These are phyloP conservation scores for Cistogaster globosa DNA, from an alignment of 2,888 invertebrate species.

Conservation along the genomic window DNA sequence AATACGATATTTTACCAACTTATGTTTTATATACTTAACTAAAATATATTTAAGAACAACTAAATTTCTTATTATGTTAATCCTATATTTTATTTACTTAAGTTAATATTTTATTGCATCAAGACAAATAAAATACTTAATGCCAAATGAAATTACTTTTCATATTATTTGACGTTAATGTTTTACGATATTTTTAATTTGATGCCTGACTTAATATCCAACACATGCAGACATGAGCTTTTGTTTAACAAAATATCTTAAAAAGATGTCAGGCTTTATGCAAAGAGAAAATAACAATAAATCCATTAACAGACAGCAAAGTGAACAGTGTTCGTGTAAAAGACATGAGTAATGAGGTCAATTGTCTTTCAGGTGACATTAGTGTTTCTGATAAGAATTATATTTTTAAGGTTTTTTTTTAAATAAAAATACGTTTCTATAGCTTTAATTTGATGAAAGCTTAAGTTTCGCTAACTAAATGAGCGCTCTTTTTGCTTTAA, in stretches of 20 bases:
- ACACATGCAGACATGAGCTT: neutral
- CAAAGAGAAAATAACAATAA: neutral
- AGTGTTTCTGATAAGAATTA: neutral
- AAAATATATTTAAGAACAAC: no score
- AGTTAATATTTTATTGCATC: no score
- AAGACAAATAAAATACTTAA: neutral
- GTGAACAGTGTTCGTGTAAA: neutral
- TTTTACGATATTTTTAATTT: conserved; percentile 61
- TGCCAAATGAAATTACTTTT: neutral
- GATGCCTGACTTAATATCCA: conserved; percentile 51
- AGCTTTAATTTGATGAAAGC: no score
- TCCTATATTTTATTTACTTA: no score
- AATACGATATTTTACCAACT: no score
- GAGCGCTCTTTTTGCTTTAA: no score
- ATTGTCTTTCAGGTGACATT: neutral
- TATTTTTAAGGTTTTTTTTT: neutral
- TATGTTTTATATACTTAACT: no score
- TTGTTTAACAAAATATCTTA: conserved; percentile 9
- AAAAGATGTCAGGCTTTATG: conserved; percentile 32
- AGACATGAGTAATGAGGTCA: conserved; percentile 13
- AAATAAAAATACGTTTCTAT: no score
- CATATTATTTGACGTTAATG: neutral
- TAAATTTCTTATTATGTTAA: no score
- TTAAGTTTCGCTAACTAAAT: no score
- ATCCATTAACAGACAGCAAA: conserved; percentile 8